These are phyloP conservation scores for Aviceda subcristata DNA, from an alignment of 2,113 vertebrate species.

Conservation along the genomic window DNA sequence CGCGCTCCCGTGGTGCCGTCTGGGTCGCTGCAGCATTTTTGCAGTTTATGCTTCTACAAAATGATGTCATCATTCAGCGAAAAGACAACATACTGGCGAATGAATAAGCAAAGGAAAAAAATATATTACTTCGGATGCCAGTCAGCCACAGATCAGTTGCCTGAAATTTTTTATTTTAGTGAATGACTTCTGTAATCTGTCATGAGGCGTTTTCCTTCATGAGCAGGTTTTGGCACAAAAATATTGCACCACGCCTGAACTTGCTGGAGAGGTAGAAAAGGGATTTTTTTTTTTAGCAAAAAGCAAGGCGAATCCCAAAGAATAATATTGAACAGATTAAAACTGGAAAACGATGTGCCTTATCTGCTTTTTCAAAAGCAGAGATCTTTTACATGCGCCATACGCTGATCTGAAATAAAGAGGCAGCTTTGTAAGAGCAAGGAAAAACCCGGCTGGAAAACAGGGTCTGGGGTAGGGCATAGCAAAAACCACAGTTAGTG, in stretches of 20 bases:
- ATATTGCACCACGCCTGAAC: accelerated
- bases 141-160: neutral
- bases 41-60: neutral
- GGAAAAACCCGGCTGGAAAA: neutral
- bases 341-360: neutral
- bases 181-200: neutral
- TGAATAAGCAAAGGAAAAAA: neutral
- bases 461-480: neutral
- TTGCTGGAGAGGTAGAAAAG: neutral
- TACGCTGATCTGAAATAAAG: neutral
- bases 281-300: neutral
- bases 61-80: neutral
- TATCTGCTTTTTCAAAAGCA: neutral
- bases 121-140: neutral
- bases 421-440: neutral
- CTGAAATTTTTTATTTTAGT: neutral
- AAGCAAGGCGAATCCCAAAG: neutral
- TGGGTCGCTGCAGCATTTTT: neutral
- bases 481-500: neutral
- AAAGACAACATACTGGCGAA: accelerated
- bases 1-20: neutral
- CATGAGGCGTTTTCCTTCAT: neutral
- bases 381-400: neutral
- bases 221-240: neutral
- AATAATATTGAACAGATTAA: neutral